phyloP scores from a whole-genome alignment of 2,888 invertebrate species.

The Pinctada fucata region DNA sequence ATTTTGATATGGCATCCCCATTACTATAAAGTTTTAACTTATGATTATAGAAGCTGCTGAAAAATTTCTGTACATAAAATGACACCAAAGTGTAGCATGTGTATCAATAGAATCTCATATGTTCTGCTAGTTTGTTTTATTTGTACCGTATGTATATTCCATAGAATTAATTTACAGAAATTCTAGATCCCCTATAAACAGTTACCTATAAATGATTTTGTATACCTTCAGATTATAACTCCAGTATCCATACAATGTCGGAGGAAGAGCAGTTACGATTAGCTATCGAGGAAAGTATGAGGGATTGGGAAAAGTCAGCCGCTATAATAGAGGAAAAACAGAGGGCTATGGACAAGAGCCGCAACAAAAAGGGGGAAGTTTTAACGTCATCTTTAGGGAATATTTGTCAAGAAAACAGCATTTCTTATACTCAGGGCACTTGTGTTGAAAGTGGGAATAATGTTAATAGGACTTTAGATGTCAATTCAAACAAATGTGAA shows the following conservation, averaged over 20 bases:
- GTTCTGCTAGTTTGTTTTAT: no score
- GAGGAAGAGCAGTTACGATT: conserved; percentile 60
- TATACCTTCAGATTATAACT: conserved; percentile 34
- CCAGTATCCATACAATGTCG: conserved; percentile 46
- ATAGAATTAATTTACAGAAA: no score
- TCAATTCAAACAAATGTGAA: background rate
- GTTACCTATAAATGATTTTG: no score
- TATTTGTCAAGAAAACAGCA: background rate
- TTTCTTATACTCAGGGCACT: background rate
- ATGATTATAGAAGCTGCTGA: no score
- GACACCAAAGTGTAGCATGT: no score
- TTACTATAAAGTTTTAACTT: no score
- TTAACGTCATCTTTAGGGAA: background rate
- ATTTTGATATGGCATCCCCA: no score
- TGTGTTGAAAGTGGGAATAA: background rate
- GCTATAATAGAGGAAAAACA: background rate
- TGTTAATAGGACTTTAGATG: background rate
- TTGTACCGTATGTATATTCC: no score
- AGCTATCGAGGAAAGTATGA: conserved; percentile 60
- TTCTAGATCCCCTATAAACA: no score
- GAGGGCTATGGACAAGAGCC: background rate
- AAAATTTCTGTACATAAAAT: no score
- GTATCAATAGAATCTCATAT: no score
- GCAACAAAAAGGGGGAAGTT: conserved; percentile 4
- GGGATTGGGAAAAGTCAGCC: conserved; percentile 36